These are phyloP conservation scores for Hoplodrina ambigua DNA, from an alignment of 2,888 invertebrate genomes.

Conservation along the genomic window DNA sequence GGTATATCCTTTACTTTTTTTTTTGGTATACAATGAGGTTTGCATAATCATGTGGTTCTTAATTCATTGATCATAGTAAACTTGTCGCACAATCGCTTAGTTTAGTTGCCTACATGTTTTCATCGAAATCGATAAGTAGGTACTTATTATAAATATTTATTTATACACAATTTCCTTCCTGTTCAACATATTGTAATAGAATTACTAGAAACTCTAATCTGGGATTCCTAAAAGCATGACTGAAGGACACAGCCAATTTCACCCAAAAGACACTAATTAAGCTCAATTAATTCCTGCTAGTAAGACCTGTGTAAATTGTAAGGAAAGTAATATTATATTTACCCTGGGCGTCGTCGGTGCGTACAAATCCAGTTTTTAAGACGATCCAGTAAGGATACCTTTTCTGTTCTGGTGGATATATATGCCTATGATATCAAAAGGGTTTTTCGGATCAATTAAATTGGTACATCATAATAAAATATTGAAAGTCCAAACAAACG, in stretches of 20 bases:
- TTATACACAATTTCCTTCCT: constrained; percentile 28
- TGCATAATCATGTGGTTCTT: not conserved
- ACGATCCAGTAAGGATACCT: not conserved
- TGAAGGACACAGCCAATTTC: constrained; percentile 17
- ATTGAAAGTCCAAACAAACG: constrained; percentile 4
- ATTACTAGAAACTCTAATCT: not conserved
- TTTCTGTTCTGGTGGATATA: not conserved
- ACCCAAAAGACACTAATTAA: constrained; percentile 22
- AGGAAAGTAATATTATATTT: constrained; percentile 19
- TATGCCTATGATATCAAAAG: not conserved
- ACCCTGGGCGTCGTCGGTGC: constrained; percentile 28
- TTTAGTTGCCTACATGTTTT: not conserved
- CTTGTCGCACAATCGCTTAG: not conserved
- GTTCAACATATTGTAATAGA: not conserved
- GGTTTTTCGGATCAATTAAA: constrained; percentile 10
- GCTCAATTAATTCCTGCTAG: constrained; percentile 20
- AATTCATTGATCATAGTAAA: not conserved
- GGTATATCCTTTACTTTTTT: not conserved
- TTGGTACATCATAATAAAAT: constrained; percentile 10
- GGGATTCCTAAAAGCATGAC: not conserved
- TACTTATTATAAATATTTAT: not conserved
- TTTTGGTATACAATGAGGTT: not conserved
- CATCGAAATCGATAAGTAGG: constrained; percentile 7
- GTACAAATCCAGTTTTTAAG: constrained; percentile 4
- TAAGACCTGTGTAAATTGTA: constrained; percentile 7